phyloP scores from a whole-genome alignment of 2,888 invertebrate genomes.

The Brachynemurus nebulosus region DNA sequence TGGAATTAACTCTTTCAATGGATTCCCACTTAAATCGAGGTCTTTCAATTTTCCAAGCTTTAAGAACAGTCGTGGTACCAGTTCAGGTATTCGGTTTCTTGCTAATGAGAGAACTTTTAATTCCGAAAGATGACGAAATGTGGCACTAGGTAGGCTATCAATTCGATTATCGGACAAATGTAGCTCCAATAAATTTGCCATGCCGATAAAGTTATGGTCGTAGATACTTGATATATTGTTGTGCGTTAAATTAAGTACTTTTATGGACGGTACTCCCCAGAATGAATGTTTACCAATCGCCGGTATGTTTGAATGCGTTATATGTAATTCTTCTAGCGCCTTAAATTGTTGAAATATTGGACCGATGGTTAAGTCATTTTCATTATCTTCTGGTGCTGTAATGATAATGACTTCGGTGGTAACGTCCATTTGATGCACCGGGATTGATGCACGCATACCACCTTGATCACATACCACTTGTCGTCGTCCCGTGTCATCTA shows the following conservation, averaged over 20 bases:
- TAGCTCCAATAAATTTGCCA: constrained; percentile 55
- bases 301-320: constrained; percentile 57
- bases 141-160: constrained; percentile 57
- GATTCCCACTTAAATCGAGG: constrained; percentile 63
- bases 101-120: constrained; percentile 50
- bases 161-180: constrained; percentile 63
- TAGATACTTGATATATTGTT: constrained; percentile 58
- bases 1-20: constrained; percentile 55
- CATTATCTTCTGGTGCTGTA: constrained; percentile 41
- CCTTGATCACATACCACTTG: constrained; percentile 44
- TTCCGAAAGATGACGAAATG: constrained; percentile 58
- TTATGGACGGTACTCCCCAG: constrained; percentile 54
- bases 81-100: constrained; percentile 49
- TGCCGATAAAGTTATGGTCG: constrained; percentile 63
- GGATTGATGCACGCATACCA: constrained; percentile 47
- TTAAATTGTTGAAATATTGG: constrained; percentile 44
- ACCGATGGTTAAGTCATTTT: constrained; percentile 55
- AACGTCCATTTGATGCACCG: constrained; percentile 46
- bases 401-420: constrained; percentile 52
- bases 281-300: constrained; percentile 67
- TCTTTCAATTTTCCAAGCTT: constrained; percentile 55
- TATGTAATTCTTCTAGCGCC: constrained; percentile 53
- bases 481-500: constrained; percentile 42
- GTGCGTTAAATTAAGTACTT: constrained; percentile 49
- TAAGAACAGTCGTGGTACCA: constrained; percentile 59